Evolutionary conservation across 2,888 invertebrate species (phyloP).

Genomic region (Mythimna albipuncta): DNA sequence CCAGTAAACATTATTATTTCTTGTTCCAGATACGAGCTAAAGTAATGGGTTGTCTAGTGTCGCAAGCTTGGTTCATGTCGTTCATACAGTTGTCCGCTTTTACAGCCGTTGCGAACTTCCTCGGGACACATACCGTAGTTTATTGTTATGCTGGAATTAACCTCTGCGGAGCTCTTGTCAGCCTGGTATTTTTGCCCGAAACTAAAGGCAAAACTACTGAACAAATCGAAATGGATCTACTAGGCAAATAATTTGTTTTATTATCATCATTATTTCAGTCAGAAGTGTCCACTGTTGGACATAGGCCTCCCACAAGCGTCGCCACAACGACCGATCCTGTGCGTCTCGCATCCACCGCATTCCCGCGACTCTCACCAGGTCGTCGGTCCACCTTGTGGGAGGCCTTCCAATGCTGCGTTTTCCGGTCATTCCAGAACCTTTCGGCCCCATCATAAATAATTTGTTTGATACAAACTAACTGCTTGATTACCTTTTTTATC

Average conservation of each 20-base stretch:
- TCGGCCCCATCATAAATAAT: too few species aligned
- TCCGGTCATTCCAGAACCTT: too few species aligned
- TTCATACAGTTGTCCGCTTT: constrained; percentile 66
- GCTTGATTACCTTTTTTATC: not conserved
- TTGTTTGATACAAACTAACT: not conserved
- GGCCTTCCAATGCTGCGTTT: too few species aligned
- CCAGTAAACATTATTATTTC: not conserved
- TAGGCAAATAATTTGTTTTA: constrained; percentile 34
- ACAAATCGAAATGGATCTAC: constrained; percentile 68
- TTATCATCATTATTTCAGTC: too few species aligned
- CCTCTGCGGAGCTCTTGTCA: constrained; percentile 71
- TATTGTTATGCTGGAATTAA: constrained; percentile 75
- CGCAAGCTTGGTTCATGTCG: constrained; percentile 77
- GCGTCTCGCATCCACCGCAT: too few species aligned
- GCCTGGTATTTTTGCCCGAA: constrained; percentile 76
- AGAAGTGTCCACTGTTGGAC: too few species aligned
- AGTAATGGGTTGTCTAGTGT: constrained; percentile 74
- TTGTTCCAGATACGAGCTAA: constrained; percentile 78
- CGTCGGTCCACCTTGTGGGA: too few species aligned
- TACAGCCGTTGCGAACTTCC: constrained; percentile 52
- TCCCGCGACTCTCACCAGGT: too few species aligned
- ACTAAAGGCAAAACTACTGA: constrained; percentile 76
- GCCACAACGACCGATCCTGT: too few species aligned
- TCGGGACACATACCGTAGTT: constrained; percentile 76
- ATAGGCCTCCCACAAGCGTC: too few species aligned